phyloP scores from a whole-genome alignment of 2,113 vertebrate genomes.

The Pristiophorus japonicus region DNA sequence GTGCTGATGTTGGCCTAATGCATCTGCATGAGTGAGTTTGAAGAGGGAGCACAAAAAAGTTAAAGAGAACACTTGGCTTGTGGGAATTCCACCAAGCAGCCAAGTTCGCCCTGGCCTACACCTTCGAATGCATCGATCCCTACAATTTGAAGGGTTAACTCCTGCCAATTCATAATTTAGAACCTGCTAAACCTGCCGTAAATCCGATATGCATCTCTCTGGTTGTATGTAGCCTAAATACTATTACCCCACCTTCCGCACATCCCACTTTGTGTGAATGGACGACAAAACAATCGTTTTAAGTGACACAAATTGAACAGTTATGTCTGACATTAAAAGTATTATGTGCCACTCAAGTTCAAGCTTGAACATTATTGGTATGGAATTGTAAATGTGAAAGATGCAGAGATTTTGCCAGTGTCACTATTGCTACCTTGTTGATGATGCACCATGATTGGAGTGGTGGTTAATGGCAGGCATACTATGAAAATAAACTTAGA shows the following conservation, averaged over 20 bases:
- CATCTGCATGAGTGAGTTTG: neutral
- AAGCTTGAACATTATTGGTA: neutral
- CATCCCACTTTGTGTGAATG: neutral
- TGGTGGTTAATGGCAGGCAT: neutral
- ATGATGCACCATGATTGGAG: neutral
- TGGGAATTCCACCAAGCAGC: neutral
- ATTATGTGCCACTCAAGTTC: neutral
- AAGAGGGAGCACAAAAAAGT: neutral
- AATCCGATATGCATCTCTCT: neutral
- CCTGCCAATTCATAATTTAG: neutral
- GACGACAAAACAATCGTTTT: neutral
- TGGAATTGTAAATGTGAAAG: neutral
- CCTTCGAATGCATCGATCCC: neutral
- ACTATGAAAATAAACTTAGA: neutral
- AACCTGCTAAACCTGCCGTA: neutral
- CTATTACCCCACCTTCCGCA: neutral
- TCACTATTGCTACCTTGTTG: neutral
- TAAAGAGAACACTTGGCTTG: neutral
- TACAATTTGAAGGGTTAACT: neutral
- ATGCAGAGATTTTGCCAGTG: neutral
- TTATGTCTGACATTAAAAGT: neutral
- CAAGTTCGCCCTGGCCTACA: neutral
- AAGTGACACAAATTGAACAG: neutral
- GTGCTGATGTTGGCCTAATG: neutral
- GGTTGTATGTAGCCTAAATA: neutral